Conservation (phyloP, 2,113 vertebrate genomes). For the Ariopsis seemanni region DNA sequence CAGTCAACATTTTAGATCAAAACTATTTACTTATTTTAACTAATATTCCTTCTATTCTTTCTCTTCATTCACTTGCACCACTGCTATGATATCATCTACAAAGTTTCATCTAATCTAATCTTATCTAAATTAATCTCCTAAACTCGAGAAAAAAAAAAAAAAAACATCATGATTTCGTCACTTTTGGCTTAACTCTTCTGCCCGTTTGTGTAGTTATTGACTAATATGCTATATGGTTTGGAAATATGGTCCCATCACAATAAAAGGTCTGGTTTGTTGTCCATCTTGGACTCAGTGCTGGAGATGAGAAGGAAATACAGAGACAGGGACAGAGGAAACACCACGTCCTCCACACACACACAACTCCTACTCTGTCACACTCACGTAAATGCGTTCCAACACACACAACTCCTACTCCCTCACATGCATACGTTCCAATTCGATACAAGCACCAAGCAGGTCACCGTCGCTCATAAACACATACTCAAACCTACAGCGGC, state of each 20-base stretch:
- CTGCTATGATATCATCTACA: not conserved
- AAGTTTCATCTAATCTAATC: not conserved
- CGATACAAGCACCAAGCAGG: not conserved
- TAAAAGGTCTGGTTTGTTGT: not conserved
- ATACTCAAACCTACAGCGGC: not conserved
- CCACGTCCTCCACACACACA: slow-evolving; percentile 47
- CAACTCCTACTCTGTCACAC: slow-evolving; percentile 12
- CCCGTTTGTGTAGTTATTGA: not conserved
- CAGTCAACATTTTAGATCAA: not conserved
- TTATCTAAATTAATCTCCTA: not conserved
- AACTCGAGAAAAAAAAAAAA: not conserved
- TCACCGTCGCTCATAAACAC: not conserved
- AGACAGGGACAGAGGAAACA: slow-evolving; percentile 51
- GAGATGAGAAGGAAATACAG: not conserved
- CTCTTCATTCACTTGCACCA: too few relatives aligned
- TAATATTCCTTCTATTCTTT: too few relatives aligned
- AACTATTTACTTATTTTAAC: not conserved
- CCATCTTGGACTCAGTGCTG: not conserved
- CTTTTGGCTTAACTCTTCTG: not conserved
- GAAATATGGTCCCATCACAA: not conserved
- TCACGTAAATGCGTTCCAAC: slow-evolving; percentile 5
- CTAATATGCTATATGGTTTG: not conserved
- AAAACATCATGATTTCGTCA: not conserved
- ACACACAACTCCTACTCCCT: slow-evolving; percentile 12
- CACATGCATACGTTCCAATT: slow-evolving; percentile 26